Percentiles rank a stretch among this genome's conserved stretches.
Evolutionary conservation across 2,797 vertebrate genomes (phyloP).

Genomic region (Spheniscus humboldti): DNA sequence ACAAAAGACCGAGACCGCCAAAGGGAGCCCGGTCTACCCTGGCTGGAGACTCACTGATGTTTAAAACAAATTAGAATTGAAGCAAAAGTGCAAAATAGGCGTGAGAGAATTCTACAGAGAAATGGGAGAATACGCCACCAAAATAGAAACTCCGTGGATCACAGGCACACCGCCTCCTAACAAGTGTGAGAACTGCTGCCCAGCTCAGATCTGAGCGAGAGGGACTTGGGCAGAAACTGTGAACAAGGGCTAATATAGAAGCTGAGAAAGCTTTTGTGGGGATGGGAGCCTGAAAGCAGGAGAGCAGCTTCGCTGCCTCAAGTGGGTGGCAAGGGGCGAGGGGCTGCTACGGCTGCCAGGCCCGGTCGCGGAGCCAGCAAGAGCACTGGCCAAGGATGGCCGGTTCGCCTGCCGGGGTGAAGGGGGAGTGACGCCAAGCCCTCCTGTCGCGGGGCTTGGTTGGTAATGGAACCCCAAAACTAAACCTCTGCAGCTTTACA

Average conservation of each 20-base stretch:
- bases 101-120: not conserved
- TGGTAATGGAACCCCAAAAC: not conserved
- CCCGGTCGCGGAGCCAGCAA: not conserved
- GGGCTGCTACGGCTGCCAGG: not conserved
- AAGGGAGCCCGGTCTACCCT: not conserved
- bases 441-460: rapidly evolving
- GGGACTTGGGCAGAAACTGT: not conserved
- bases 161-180: not conserved
- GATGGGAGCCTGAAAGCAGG: not conserved
- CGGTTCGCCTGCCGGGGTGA: rapidly evolving
- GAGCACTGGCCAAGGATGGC: not conserved
- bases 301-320: rapidly evolving
- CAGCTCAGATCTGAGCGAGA: not conserved
- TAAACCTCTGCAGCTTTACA: not conserved
- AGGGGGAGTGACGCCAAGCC: not conserved
- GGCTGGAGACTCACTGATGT: rapidly evolving
- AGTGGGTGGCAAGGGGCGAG: not conserved
- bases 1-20: not conserved
- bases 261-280: not conserved
- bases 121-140: not conserved
- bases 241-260: not conserved
- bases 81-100: not conserved
- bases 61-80: not conserved
- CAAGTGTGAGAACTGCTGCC: too few species aligned
- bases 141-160: not conserved